phyloP scores from a whole-genome alignment of 2,888 invertebrate genomes.

The Pyralis farinalis region DNA sequence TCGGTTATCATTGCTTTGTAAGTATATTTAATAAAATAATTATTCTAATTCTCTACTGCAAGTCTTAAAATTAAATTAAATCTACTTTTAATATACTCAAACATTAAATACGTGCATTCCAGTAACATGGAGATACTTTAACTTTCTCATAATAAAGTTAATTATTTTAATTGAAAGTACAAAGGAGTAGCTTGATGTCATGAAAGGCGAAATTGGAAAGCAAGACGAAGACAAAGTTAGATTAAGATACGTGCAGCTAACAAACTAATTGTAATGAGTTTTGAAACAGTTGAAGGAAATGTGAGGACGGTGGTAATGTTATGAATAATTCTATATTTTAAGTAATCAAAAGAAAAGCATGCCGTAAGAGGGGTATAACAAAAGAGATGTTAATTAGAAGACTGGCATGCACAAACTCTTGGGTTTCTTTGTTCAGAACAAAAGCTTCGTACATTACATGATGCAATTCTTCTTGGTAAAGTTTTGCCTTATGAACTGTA shows the following conservation, averaged over 20 bases:
- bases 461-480: too few species aligned
- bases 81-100: neutral
- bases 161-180: neutral
- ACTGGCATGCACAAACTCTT: neutral
- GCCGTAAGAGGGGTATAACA: too few species aligned
- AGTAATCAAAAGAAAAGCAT: neutral
- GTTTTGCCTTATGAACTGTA: too few species aligned
- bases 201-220: conserved; percentile 15
- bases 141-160: conserved; percentile 3
- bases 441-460: neutral
- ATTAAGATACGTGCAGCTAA: conserved; percentile 13
- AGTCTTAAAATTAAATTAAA: too few species aligned
- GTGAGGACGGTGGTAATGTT: neutral
- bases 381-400: too few species aligned
- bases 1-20: neutral
- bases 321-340: neutral
- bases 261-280: conserved; percentile 14
- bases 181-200: conserved; percentile 9
- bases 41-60: too few species aligned
- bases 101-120: neutral
- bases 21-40: neutral
- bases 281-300: neutral
- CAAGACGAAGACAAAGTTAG: conserved; percentile 8
- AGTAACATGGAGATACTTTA: neutral
- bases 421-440: neutral